Conservation (phyloP, 2,113 vertebrate species). For the Prunella himalayana region DNA sequence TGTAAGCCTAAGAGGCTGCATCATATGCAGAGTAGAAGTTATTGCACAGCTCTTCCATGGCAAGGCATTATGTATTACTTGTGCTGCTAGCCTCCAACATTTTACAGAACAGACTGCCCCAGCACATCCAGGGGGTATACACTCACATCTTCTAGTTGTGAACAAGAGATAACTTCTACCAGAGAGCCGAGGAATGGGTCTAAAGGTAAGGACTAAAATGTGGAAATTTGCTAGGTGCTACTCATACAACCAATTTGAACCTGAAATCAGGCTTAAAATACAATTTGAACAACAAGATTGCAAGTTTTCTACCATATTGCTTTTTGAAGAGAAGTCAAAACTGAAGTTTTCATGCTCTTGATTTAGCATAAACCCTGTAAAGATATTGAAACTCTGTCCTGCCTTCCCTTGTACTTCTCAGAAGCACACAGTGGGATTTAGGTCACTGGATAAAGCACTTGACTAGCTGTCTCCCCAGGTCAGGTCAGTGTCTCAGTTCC, state of each 20-base stretch:
- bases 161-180: neutral
- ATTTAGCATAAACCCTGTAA: neutral
- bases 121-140: neutral
- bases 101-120: neutral
- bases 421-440: neutral
- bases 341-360: neutral
- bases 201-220: neutral
- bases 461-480: neutral
- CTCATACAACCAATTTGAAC: neutral
- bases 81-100: neutral
- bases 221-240: neutral
- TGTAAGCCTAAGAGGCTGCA: neutral
- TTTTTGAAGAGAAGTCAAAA: neutral
- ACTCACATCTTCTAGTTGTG: neutral
- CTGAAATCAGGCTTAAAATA: neutral
- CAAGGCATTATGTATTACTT: neutral
- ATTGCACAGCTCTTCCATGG: neutral
- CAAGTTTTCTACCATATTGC: neutral
- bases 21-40: neutral
- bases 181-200: neutral
- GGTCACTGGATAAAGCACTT: neutral
- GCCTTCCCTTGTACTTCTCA: neutral
- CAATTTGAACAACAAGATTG: neutral
- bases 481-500: neutral
- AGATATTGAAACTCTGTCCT: neutral